Evolutionary conservation across 2,113 vertebrate genomes (phyloP).

Genomic region (Pseudopipra pipra): DNA sequence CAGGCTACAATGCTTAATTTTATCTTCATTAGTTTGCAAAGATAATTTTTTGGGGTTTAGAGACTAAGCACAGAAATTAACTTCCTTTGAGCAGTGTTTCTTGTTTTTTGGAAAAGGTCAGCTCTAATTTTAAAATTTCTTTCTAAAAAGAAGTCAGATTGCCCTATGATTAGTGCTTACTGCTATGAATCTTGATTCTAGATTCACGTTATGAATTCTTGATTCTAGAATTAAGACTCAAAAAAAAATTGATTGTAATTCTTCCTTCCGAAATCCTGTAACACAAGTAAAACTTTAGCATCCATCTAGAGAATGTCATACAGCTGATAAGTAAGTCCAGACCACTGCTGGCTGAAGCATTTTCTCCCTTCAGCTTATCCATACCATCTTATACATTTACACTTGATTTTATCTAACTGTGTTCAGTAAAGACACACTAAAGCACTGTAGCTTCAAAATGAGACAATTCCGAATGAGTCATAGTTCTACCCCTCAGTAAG

Average conservation of each 20-base stretch:
- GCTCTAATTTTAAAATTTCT: not conserved
- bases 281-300: not conserved
- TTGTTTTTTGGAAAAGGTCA: not conserved
- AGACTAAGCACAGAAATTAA: not conserved
- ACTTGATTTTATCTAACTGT: not conserved
- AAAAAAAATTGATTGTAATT: not conserved
- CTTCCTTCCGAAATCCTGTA: not conserved
- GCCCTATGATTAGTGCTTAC: not conserved
- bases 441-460: not conserved
- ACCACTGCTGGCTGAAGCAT: not conserved
- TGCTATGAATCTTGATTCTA: not conserved
- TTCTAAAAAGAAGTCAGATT: not conserved
- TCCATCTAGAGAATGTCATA: not conserved
- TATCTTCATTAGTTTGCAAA: constrained; percentile 19
- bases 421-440: not conserved
- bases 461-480: not conserved
- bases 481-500: not conserved
- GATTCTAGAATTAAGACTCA: not conserved
- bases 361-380: not conserved
- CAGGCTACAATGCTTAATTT: constrained; percentile 10
- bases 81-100: not conserved
- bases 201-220: too few relatives aligned
- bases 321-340: not conserved
- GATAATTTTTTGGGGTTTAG: constrained; percentile 25
- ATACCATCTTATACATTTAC: not conserved